phyloP scores from a whole-genome alignment of 2,113 vertebrate species.

The Hippocampus abdominalis region DNA sequence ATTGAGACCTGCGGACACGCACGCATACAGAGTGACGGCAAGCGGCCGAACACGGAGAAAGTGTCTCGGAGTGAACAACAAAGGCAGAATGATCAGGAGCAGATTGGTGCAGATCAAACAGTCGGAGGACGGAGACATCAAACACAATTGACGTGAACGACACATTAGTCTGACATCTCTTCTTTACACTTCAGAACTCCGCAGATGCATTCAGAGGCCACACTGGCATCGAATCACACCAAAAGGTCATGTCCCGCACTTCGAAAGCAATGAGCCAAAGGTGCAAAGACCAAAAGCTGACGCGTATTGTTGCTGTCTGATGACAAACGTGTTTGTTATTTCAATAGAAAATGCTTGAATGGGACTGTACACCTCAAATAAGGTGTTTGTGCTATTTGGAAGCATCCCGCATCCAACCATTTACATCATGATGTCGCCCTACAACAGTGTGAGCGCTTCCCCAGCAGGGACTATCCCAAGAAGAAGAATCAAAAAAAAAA shows the following conservation, averaged over 20 bases:
- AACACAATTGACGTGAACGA: conserved; percentile 68
- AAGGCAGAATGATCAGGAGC: conserved; percentile 66
- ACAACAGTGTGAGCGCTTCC: neutral
- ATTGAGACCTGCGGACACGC: conserved; percentile 32
- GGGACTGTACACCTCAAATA: neutral
- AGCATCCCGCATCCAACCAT: too few species aligned
- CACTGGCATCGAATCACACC: conserved; percentile 12
- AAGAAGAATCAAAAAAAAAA: conserved; percentile 19
- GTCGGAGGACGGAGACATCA: conserved; percentile 68
- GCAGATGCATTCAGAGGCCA: conserved; percentile 7
- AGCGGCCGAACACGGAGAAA: conserved; percentile 58
- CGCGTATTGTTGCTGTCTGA: neutral
- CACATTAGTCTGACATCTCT: conserved; percentile 48
- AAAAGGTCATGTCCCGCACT: conserved; percentile 13
- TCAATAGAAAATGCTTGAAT: neutral
- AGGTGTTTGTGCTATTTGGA: too few species aligned
- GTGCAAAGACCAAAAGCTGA: neutral
- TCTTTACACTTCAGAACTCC: conserved; percentile 10
- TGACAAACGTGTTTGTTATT: neutral
- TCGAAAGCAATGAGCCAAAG: neutral
- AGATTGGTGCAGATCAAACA: conserved; percentile 70
- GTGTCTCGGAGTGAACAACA: conserved; percentile 68
- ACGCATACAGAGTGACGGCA: conserved; percentile 38
- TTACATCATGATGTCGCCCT: too few species aligned
- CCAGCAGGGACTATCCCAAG: conserved; percentile 14